Percentiles rank a stretch among this genome's conserved stretches.
Conservation (phyloP, 2,888 invertebrate species). For the Hemaris fuciformis region DNA sequence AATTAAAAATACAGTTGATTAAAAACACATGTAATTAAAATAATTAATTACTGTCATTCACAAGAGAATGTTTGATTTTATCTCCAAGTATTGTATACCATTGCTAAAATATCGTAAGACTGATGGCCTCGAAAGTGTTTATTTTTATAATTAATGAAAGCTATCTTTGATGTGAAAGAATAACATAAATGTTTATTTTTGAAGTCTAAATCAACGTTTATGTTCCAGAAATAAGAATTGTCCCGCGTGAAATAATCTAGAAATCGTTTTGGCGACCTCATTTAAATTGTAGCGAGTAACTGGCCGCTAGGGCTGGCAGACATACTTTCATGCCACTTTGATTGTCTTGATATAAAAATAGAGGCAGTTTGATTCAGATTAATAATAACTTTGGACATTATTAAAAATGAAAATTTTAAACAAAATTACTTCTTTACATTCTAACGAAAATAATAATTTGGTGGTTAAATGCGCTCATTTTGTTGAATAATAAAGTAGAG, state of each 20-base stretch:
- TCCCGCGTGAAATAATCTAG: constrained; percentile 1
- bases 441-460: too few relatives aligned
- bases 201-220: neutral
- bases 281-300: constrained; percentile 4
- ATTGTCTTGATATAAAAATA: neutral
- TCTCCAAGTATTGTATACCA: neutral
- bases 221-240: constrained; percentile 5
- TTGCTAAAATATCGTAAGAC: neutral
- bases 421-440: too few relatives aligned
- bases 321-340: neutral
- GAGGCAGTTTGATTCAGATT: too few relatives aligned
- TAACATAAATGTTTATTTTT: neutral
- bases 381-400: too few relatives aligned
- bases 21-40: neutral
- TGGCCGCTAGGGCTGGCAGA: neutral
- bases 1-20: too few relatives aligned
- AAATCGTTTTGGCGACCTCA: constrained; percentile 6
- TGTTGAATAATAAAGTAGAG: too few relatives aligned
- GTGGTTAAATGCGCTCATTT: too few relatives aligned
- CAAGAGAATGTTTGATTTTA: neutral
- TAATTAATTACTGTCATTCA: neutral
- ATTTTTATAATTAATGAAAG: neutral
- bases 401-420: too few relatives aligned
- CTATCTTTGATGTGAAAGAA: constrained; percentile 1
- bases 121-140: too few relatives aligned